These are phyloP conservation scores for Calidris pygmaea DNA, from an alignment of 2,113 vertebrate genomes.

Conservation along the genomic window DNA sequence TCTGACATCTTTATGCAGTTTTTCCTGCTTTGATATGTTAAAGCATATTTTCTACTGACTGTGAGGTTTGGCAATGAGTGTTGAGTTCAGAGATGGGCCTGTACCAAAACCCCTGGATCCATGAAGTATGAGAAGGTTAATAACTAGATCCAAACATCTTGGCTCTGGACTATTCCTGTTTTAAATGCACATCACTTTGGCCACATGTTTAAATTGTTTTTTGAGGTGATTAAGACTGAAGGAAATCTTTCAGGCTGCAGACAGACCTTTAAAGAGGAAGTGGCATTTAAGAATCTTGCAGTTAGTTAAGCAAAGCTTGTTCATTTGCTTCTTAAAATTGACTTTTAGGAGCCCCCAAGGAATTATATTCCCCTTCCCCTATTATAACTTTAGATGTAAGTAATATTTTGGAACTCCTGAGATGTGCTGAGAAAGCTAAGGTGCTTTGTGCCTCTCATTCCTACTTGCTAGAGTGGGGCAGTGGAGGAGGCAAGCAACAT, in stretches of 20 bases:
- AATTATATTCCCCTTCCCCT: conserved; percentile 8
- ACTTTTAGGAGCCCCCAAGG: conserved; percentile 44
- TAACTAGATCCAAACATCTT: conserved; percentile 29
- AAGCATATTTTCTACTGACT: conserved; percentile 36
- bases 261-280: conserved; percentile 40
- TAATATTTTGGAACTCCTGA: not conserved
- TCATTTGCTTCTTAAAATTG: conserved; percentile 64
- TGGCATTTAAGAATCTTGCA: conserved; percentile 22
- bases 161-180: not conserved
- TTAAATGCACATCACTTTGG: conserved; percentile 7
- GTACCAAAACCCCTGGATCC: conserved; percentile 5
- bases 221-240: conserved; percentile 21
- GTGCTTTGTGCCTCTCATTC: not conserved
- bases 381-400: conserved; percentile 19
- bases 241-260: conserved; percentile 28
- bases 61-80: conserved; percentile 39
- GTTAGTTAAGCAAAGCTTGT: conserved; percentile 37
- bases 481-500: not conserved
- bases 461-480: not conserved
- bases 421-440: not conserved
- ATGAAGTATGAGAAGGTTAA: conserved; percentile 14
- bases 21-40: conserved; percentile 45
- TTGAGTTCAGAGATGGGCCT: not conserved
- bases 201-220: conserved; percentile 11
- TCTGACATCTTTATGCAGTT: conserved; percentile 26